phyloP scores from a whole-genome alignment of 1,140 invertebrate species.

The Drosophila sturtevanti region DNA sequence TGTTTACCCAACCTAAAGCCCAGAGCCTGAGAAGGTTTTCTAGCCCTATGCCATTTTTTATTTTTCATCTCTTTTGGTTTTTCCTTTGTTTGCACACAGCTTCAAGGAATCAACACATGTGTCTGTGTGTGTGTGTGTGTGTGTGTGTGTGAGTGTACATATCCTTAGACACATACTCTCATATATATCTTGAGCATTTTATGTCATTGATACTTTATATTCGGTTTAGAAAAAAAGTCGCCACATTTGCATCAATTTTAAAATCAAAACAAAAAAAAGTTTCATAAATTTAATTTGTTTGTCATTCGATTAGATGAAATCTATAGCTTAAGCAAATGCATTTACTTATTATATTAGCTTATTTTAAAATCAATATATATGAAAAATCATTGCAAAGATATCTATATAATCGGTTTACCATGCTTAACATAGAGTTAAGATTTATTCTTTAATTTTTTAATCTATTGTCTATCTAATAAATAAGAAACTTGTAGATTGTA shows the following conservation, averaged over 20 bases:
- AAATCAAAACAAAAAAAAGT: too few species aligned
- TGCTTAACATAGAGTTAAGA: too few species aligned
- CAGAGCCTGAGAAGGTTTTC: constrained; percentile 38
- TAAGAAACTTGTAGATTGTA: too few species aligned
- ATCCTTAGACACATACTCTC: background rate
- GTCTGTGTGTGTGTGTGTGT: background rate
- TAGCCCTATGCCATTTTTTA: constrained; percentile 16
- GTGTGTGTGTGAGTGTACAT: background rate
- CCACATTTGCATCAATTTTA: constrained; percentile 11
- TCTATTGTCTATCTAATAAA: too few species aligned
- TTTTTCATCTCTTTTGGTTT: constrained; percentile 26
- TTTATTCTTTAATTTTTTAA: too few species aligned
- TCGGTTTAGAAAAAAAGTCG: constrained; percentile 6
- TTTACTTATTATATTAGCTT: too few species aligned
- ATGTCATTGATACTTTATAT: constrained; percentile 48
- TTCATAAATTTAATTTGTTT: background rate
- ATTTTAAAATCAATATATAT: background rate
- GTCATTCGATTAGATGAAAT: background rate
- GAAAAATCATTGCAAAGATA: background rate
- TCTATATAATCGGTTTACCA: too few species aligned
- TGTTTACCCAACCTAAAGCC: constrained; percentile 49
- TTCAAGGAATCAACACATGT: constrained; percentile 26
- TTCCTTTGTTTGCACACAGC: constrained; percentile 45
- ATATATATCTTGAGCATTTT: constrained; percentile 9
- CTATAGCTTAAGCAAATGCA: background rate